phyloP scores from a whole-genome alignment of 2,797 vertebrate genomes.

The Pelobates cultripes region DNA sequence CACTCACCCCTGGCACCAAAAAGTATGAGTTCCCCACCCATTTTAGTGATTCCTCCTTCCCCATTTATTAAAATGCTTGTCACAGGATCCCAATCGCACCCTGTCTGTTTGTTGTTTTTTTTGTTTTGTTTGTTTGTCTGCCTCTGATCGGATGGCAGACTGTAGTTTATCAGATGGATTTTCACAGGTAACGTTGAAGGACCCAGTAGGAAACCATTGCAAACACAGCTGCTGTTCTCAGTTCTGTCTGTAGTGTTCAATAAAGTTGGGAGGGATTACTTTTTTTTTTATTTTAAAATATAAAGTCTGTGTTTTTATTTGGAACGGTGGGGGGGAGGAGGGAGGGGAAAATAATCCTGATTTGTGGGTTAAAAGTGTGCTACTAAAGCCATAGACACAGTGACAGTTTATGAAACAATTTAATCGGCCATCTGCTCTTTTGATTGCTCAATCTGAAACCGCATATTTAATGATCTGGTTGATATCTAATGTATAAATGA shows the following conservation, averaged over 20 bases:
- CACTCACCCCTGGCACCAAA: not conserved
- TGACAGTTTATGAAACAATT: no score
- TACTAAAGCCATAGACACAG: no score
- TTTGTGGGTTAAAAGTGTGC: no score
- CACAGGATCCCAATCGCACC: conserved; percentile 5
- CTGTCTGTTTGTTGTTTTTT: conserved; percentile 23
- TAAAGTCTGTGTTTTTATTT: no score
- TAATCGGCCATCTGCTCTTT: no score
- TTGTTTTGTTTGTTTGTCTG: conserved; percentile 6
- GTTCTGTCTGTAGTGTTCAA: conserved; percentile 54
- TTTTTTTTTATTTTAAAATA: conserved; percentile 12
- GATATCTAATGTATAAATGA: no score
- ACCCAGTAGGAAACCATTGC: conserved; percentile 25
- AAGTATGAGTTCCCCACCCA: not conserved
- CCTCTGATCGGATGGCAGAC: conserved; percentile 26
- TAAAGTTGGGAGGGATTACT: conserved; percentile 60
- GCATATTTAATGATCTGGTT: no score
- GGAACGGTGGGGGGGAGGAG: no score
- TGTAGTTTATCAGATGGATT: conserved; percentile 38
- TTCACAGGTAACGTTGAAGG: conserved; percentile 27
- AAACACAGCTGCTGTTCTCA: conserved; percentile 43
- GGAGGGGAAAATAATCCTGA: no score
- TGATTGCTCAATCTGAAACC: no score
- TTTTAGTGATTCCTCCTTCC: not conserved
- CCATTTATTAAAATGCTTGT: conserved; percentile 8